Percentiles rank a stretch among this genome's conserved stretches.
Evolutionary conservation across 2,113 vertebrate species (phyloP).

Genomic region (Otus sunia): DNA sequence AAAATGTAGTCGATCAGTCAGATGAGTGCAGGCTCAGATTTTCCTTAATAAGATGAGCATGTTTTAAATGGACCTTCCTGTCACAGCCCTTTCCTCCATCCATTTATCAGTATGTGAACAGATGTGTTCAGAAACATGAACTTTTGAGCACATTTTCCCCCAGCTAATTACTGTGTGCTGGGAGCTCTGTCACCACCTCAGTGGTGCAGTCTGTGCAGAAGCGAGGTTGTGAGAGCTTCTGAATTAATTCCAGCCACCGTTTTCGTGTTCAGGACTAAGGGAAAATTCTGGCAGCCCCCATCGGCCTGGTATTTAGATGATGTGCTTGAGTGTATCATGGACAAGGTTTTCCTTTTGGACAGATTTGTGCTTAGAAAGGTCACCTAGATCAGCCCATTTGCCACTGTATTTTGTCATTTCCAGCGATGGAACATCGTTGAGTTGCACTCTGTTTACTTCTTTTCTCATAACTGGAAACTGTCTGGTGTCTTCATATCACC

Average conservation of each 20-base stretch:
- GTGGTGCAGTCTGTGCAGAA: neutral
- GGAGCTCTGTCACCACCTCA: neutral
- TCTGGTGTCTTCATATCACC: neutral
- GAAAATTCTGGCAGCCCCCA: neutral
- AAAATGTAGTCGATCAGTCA: neutral
- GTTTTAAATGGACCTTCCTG: neutral
- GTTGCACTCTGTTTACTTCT: neutral
- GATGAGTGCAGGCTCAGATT: neutral
- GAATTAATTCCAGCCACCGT: neutral
- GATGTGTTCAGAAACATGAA: neutral
- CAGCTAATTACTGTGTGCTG: neutral
- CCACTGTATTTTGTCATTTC: neutral
- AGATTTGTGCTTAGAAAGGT: conserved; percentile 2
- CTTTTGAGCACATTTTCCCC: neutral
- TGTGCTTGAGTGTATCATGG: neutral
- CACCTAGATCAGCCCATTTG: neutral
- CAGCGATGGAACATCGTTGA: neutral
- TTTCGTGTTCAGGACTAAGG: neutral
- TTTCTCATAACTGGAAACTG: neutral
- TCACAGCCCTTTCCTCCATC: conserved; percentile 29
- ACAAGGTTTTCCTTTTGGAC: neutral
- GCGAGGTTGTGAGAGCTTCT: neutral
- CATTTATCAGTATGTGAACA: neutral
- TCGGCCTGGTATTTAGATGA: neutral
- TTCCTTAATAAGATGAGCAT: neutral